These are phyloP conservation scores for Rhyacophila evoluta DNA, from an alignment of 2,888 invertebrate species.

Conservation along the genomic window DNA sequence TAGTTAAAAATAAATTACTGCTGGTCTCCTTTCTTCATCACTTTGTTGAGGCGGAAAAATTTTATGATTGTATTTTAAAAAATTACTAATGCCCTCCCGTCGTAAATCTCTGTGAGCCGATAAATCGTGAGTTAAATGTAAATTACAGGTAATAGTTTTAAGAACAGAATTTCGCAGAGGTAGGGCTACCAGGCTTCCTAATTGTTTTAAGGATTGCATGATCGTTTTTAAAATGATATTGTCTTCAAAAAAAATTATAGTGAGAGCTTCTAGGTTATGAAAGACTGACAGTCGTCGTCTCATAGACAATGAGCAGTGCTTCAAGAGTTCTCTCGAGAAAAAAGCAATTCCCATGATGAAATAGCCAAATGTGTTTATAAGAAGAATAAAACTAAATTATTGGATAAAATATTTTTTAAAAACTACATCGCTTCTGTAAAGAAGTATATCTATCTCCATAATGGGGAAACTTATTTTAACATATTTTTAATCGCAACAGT, in stretches of 20 bases:
- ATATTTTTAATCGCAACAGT: too few species aligned
- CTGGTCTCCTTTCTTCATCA: constrained; percentile 82
- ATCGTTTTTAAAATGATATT: background rate
- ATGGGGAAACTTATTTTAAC: too few species aligned
- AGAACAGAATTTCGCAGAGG: background rate
- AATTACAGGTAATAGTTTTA: background rate
- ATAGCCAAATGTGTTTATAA: too few species aligned
- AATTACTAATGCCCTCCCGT: constrained; percentile 60
- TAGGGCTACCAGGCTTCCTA: background rate
- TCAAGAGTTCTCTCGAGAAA: too few species aligned
- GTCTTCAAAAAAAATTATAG: background rate
- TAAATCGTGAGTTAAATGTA: constrained; percentile 13
- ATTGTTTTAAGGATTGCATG: background rate
- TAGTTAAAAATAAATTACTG: constrained; percentile 73
- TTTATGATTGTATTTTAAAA: constrained; percentile 78
- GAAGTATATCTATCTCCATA: too few species aligned
- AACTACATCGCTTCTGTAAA: too few species aligned
- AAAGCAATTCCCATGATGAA: too few species aligned
- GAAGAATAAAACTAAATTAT: too few species aligned
- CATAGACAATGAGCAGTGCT: background rate
- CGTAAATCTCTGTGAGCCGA: constrained; percentile 62
- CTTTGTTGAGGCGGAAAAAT: constrained; percentile 83
- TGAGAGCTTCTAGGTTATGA: background rate
- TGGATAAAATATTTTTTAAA: too few species aligned
- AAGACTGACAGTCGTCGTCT: background rate